A percentile compares a stretch with the other conserved stretches of the same genome.
Evolutionary conservation across 1,140 invertebrate genomes (phyloP).

Genomic region (Microplitis mediator): DNA sequence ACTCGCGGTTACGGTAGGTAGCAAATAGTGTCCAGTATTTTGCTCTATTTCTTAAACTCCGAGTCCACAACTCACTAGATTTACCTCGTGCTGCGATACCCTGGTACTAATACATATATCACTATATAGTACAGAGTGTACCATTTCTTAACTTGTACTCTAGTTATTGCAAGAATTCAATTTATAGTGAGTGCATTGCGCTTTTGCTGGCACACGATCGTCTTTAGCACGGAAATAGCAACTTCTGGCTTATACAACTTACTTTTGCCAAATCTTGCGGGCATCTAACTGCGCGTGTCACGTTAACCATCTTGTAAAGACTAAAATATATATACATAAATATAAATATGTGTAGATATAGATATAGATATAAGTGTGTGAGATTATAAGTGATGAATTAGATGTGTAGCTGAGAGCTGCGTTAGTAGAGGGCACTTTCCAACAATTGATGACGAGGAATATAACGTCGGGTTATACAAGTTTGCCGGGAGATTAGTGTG

Average conservation of each 20-base stretch:
- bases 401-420: not conserved
- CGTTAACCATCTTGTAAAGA: conserved; percentile 16
- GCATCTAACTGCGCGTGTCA: not conserved
- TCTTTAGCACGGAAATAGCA: conserved; percentile 35
- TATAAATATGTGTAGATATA: no score
- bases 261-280: conserved; percentile 12
- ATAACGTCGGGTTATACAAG: not conserved
- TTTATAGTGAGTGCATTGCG: conserved; percentile 40
- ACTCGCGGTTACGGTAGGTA: not conserved
- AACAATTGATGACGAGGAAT: conserved; percentile 4
- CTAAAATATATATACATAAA: not conserved
- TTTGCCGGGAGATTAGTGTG: not conserved
- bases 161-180: conserved; percentile 30
- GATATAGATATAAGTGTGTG: no score
- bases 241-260: conserved; percentile 10
- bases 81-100: no score
- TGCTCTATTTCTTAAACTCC: not conserved
- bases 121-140: no score
- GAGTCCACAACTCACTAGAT: no score
- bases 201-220: conserved; percentile 41
- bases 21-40: not conserved
- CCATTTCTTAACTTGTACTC: no score
- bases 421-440: not conserved
- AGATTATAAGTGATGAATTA: not conserved
- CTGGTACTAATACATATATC: no score